Evolutionary conservation across 2,888 invertebrate species (phyloP), one percentile per base, ranked within the genome.

Genomic region (Pomacea canaliculata): DNA sequence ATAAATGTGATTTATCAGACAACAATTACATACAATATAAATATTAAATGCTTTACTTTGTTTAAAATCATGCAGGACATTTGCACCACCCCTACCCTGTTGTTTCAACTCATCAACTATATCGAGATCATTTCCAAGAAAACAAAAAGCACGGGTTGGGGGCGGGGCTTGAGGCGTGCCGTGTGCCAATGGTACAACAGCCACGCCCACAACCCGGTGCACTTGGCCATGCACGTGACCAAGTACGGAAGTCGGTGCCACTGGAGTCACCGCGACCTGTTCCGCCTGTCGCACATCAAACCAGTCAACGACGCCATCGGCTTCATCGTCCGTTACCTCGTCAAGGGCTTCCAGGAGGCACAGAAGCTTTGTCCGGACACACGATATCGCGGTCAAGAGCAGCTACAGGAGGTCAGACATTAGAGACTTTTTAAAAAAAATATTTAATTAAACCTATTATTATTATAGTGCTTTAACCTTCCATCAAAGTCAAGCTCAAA

Each of bases 201-300:
- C 49, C 79, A 70, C 76, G 71, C 69, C 27, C 67, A 82, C 10
- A 76, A 93, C 18, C 93, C 94, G 0, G 88, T 92, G 87, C 93
- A 93, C 72, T 91, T 95, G 67, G 94, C 93, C 0, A 92, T 93
- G 83, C 93, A 93, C 82, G 92, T 95, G 37, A 93, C 94, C 9
- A 92, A 93, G 86, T 93, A 93, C 75, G 93, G 93, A 71, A 93
- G 93, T 13, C 92, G 93, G 80, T 93, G 94, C 84, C 94, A 94
- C 8, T 94, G 95, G 92, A 93, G 93, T 0, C 95, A 96, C 88
- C 94, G 93, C 84, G 95, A 94, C 83, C 91, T 95, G n/a, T 91
- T 93, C 92, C 87, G 91, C 60, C 78, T 87, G 46, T 72, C 85
- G 49, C 85, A 88, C 72, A 81, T 83, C 16, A 86, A 85, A 75